Evolutionary conservation across 1,140 invertebrate genomes (phyloP), one percentile per base, ranked within the genome.

Genomic region (Heliothis subflexa): DNA sequence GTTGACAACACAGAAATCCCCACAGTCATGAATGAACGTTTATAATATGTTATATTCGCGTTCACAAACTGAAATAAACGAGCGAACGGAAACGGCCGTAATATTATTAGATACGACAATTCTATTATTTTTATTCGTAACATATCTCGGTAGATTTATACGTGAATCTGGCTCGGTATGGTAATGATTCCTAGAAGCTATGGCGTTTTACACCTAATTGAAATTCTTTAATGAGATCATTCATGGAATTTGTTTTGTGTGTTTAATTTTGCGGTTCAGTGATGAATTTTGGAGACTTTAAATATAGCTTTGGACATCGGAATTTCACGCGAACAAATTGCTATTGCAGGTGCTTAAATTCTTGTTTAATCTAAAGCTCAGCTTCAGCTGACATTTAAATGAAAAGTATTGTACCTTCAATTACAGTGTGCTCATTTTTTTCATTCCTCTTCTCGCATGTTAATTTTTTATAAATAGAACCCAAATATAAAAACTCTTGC

Each of bases 81-180:
- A 70, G 82, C 89, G 88, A 93, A 90, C 92, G 92, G 92, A 94
- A 94, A 92, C 90, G 87, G 85, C 86, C 86, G 88, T 87, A 89
- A 87, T 93, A 94, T 94, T 94, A 94, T 93, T 92, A 93, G 92
- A 93, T 78, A 91, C 89, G 91, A 92, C 91, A 93, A 93, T 93
- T 93, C 91, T 94, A 93, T 94, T 94, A 93, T 94, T 94, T 94
- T 94, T 94, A 93, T 93, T 93, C 89, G 91, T 92, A 91, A 89
- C 90, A 90, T 88, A 91, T 90, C 90, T 90, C 82, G 74, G 89
- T 77, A 89, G 90, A 89, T 93, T 91, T 86, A 91, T 82, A 85
- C 89, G 91, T 92, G 92, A 93, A 92, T 93, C 89, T 89, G 80
- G 76, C 52, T 77, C 62, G 55, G 85, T 86, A 85, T 87, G 83